A percentile compares a stretch with the other conserved stretches of the same genome.
Conservation (phyloP, 2,113 vertebrate genomes). For the Urocitellus parryii region DNA sequence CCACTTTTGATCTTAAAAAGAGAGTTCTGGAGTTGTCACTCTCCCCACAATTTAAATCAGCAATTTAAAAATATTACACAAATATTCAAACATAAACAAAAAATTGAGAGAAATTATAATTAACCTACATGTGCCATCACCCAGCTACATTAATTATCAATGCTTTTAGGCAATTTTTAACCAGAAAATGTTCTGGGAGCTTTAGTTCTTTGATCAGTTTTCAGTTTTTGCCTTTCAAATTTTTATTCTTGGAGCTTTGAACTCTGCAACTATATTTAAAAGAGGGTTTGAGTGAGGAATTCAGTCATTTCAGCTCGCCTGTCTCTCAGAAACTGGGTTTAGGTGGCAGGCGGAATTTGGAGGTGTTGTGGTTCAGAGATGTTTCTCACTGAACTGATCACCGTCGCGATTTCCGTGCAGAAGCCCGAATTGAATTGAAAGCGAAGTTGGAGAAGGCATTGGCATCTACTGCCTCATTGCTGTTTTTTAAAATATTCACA, state of each 20-base stretch:
- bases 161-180: neutral
- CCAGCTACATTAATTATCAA: slow-evolving; percentile 13
- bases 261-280: neutral
- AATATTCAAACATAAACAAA: neutral
- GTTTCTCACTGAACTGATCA: slow-evolving; percentile 13
- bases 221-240: slow-evolving; percentile 48
- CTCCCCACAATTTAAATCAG: neutral
- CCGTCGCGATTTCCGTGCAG: neutral
- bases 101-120: slow-evolving; percentile 21
- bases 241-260: slow-evolving; percentile 2
- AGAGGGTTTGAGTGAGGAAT: neutral
- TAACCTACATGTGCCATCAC: neutral
- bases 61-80: slow-evolving; percentile 3
- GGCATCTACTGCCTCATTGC: neutral
- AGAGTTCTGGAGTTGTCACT: neutral
- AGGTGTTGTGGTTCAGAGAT: neutral
- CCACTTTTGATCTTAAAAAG: neutral
- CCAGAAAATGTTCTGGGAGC: neutral
- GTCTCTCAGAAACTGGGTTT: neutral
- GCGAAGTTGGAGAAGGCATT: neutral
- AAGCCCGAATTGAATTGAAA: neutral
- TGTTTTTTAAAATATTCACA: slow-evolving; percentile 29
- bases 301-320: neutral
- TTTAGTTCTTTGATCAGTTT: neutral
- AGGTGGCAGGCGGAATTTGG: neutral